Evolutionary conservation across 2,888 invertebrate species (phyloP).

Genomic region (Xestobium rufovillosum): DNA sequence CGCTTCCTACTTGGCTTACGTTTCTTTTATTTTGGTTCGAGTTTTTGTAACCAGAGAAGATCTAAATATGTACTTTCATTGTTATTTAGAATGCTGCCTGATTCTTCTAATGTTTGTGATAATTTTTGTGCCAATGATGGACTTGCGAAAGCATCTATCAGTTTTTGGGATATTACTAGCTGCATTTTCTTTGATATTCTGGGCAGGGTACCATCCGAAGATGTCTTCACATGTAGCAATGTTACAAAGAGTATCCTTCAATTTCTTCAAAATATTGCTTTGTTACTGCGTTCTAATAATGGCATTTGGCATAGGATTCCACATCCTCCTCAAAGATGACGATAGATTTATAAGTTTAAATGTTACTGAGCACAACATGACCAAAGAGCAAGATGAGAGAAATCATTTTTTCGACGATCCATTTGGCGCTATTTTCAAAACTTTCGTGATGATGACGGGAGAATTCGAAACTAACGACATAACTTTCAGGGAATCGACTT

Average conservation of each 20-base stretch:
- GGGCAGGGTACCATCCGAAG: constrained; percentile 1
- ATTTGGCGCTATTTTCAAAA: not conserved
- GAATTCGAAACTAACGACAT: not conserved
- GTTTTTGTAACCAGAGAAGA: not conserved
- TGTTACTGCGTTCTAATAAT: constrained; percentile 1
- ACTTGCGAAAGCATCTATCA: not conserved
- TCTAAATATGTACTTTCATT: constrained; percentile 1
- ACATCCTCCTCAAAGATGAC: constrained; percentile 1
- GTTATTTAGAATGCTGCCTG: not conserved
- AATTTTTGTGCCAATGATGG: not conserved
- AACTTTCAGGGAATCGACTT: not conserved
- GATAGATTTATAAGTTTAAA: not conserved
- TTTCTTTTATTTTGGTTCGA: not conserved
- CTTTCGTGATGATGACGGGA: constrained; percentile 1
- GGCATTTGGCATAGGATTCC: not conserved
- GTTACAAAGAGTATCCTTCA: not conserved
- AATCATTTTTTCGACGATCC: not conserved
- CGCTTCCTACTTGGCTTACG: not conserved
- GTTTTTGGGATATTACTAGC: not conserved
- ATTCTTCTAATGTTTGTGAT: constrained; percentile 1
- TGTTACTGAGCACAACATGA: too few species aligned
- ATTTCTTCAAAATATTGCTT: constrained; percentile 1
- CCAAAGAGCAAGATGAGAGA: not conserved
- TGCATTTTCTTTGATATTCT: constrained; percentile 1
- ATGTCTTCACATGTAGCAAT: not conserved